These are phyloP conservation scores for Myanophis thanlyinensis DNA, from an alignment of 2,113 vertebrate species.

Conservation along the genomic window DNA sequence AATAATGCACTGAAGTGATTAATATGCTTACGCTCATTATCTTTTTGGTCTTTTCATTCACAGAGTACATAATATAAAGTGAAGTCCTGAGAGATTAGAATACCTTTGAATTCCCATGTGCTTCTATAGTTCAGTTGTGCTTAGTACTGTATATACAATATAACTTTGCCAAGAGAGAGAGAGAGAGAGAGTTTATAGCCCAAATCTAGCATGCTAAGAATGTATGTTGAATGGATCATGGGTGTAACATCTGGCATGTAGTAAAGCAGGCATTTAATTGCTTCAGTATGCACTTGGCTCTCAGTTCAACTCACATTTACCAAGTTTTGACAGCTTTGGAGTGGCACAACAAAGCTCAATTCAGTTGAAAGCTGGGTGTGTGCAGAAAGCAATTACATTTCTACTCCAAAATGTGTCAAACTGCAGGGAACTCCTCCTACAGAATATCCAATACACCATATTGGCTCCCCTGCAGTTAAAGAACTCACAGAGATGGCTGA, in stretches of 20 bases:
- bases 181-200: neutral
- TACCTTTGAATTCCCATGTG: neutral
- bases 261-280: constrained; percentile 7
- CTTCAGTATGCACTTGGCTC: constrained; percentile 5
- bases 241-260: constrained; percentile 5
- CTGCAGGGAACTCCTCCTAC: neutral
- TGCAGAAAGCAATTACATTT: neutral
- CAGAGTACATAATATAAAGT: neutral
- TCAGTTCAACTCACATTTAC: neutral
- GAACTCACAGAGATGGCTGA: neutral
- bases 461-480: neutral
- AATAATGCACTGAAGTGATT: neutral
- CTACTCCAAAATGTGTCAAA: neutral
- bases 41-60: neutral
- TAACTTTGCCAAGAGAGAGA: neutral
- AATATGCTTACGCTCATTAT: neutral
- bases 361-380: neutral
- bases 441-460: neutral
- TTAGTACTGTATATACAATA: neutral
- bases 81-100: neutral
- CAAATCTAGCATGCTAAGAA: neutral
- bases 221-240: neutral
- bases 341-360: constrained; percentile 1
- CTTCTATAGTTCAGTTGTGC: neutral
- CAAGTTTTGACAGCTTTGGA: neutral